phyloP scores from a whole-genome alignment of 2,888 invertebrate genomes.

The Catotricha subobsoleta region DNA sequence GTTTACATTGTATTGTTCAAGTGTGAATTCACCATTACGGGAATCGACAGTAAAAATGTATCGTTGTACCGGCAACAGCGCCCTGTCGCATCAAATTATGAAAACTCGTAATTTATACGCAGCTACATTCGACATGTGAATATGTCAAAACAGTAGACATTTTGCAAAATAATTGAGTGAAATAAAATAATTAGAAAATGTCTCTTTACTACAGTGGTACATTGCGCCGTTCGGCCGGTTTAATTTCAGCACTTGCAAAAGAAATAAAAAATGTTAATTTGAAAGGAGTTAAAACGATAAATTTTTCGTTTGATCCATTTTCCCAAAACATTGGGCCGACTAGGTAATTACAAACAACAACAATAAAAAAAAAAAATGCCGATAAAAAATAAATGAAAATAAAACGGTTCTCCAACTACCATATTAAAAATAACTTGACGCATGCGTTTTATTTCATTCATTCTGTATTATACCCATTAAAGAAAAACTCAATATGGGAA shows the following conservation, averaged over 20 bases:
- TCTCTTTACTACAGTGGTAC: conserved; percentile 56
- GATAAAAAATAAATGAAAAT: neutral
- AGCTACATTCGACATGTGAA: no score
- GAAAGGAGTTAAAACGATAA: conserved; percentile 59
- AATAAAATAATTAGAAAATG: conserved; percentile 33
- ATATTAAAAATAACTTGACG: neutral
- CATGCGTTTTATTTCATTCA: neutral
- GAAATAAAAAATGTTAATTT: conserved; percentile 53
- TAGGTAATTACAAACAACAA: conserved; percentile 32
- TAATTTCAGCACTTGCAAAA: conserved; percentile 53
- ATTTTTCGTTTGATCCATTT: conserved; percentile 73
- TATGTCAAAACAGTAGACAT: no score
- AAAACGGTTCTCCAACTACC: no score
- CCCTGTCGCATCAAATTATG: no score
- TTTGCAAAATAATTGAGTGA: no score
- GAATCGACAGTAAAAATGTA: no score
- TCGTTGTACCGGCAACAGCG: no score
- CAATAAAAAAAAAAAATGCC: no score
- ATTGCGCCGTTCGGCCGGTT: conserved; percentile 43
- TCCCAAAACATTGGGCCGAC: conserved; percentile 44
- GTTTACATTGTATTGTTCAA: no score
- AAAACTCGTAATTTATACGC: no score
- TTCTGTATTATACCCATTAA: neutral
- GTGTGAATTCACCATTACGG: no score
- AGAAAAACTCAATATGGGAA: neutral